phyloP scores from a whole-genome alignment of 1,140 invertebrate species.

The Dendroctonus ponderosae region DNA sequence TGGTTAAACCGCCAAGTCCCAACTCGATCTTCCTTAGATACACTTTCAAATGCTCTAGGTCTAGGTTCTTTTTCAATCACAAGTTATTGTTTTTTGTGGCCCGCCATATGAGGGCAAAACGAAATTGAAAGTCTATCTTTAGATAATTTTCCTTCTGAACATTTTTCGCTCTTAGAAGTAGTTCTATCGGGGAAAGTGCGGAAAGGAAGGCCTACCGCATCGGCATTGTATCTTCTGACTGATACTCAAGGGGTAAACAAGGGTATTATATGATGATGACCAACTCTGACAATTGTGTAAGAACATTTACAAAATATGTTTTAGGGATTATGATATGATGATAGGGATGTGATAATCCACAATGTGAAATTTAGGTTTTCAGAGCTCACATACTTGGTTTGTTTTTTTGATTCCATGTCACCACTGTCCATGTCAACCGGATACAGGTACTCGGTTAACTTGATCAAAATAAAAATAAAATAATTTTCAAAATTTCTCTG shows the following conservation, averaged over 20 bases:
- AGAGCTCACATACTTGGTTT: no score
- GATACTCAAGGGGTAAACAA: constrained; percentile 8
- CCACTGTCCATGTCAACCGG: no score
- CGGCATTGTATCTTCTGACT: constrained; percentile 35
- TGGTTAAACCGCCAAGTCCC: constrained; percentile 8
- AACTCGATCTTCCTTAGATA: neutral
- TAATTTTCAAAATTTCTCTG: no score
- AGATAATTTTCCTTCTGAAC: constrained; percentile 48
- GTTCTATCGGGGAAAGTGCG: constrained; percentile 34
- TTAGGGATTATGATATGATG: no score
- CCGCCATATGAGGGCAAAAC: constrained; percentile 42
- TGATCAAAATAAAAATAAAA: no score
- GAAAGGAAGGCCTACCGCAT: constrained; percentile 35
- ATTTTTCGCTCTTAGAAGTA: constrained; percentile 34
- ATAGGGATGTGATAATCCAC: no score
- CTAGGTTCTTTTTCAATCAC: constrained; percentile 1
- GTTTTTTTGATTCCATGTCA: no score
- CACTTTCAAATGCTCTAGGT: constrained; percentile 5
- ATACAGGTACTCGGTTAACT: no score
- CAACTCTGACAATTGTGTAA: no score
- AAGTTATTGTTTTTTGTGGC: constrained; percentile 43
- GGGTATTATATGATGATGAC: no score
- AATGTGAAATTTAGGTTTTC: no score
- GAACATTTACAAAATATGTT: no score
- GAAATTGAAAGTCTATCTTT: constrained; percentile 53